Evolutionary conservation across 2,888 invertebrate genomes (phyloP).

Genomic region (Himalopsyche tibetana): DNA sequence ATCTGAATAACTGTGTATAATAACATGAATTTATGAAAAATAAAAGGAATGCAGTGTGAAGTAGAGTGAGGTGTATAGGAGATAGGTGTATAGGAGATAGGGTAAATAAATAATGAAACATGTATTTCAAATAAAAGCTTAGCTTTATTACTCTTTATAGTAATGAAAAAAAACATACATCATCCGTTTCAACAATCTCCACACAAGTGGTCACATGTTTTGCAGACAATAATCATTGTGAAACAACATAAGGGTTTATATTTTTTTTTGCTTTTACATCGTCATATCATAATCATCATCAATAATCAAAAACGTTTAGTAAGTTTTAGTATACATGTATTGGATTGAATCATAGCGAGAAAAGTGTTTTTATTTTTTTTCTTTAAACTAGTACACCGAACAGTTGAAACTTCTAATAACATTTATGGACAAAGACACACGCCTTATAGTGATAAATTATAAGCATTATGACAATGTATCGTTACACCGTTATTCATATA

Average conservation of each 20-base stretch:
- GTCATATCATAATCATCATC: slow-evolving; percentile 58
- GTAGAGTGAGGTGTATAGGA: neutral
- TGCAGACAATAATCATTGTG: slow-evolving; percentile 63
- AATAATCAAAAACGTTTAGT: slow-evolving; percentile 62
- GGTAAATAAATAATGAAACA: slow-evolving; percentile 69
- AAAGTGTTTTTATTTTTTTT: slow-evolving; percentile 69
- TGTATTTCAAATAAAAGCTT: slow-evolving; percentile 83
- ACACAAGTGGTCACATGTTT: slow-evolving; percentile 61
- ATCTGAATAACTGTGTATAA: no score
- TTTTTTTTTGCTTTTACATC: slow-evolving; percentile 62
- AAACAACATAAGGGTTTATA: slow-evolving; percentile 63
- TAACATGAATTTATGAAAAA: no score
- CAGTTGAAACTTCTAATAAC: slow-evolving; percentile 75
- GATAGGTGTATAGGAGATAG: neutral
- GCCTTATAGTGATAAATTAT: slow-evolving; percentile 75
- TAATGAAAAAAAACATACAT: slow-evolving; percentile 81
- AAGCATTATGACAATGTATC: slow-evolving; percentile 79
- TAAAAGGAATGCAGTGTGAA: neutral
- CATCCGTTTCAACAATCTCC: slow-evolving; percentile 75
- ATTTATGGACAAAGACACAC: slow-evolving; percentile 79
- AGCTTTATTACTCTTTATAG: slow-evolving; percentile 84
- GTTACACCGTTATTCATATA: slow-evolving; percentile 68
- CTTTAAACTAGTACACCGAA: slow-evolving; percentile 74
- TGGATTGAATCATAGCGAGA: slow-evolving; percentile 69
- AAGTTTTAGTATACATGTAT: slow-evolving; percentile 64